Base-by-base conservation (phyloP, 2,888 invertebrate species). In the Pycnomerus fuliginosus region DNA sequence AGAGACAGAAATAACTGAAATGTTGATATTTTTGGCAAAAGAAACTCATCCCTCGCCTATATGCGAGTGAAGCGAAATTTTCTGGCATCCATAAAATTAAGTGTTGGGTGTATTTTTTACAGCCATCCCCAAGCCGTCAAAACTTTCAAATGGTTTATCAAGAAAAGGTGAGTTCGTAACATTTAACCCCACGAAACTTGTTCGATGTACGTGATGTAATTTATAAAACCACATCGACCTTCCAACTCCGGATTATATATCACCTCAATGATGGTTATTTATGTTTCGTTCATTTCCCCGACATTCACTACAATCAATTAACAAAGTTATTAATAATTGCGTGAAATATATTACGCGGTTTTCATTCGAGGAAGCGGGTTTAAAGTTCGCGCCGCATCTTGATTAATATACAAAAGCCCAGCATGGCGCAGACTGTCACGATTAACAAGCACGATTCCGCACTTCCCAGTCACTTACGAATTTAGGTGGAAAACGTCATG, bases 121-220 rank as follows among this genome's bases (percentile, higher is more conserved):
- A 59, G 59, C 55, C 16, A 54, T 59, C 29, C 53, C 59, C 7
- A 56, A 62, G 69, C 73, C 60, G 67, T 71, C 73, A 71, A 49
- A 55, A 48, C 54, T 75, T 65, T 71, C 70, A 50, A 65, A 67
- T 55, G 58, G 57, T 59, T 63, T 64, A 62, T 65, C 64, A 56
- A 57, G 48, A 32, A 50, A 50, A 46, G 50, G 50, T 50, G 43
- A 50, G 50, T 49, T 49, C 25, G 36, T 44, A 48, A 44, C 44
- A 44, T 44, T 49, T 42, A 45, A 41, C 42, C 44, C 32, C 34
- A 31, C 12, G 29, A 50, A 50, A 44, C 38, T 48, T 50, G 30
- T n/a, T n/a, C 14, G 29, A 38, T 28, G 30, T 47, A 50, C 50
- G 50, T 50, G 50, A 50, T 32, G 44, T 50, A 48, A 50, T 50